Evolutionary conservation across 2,888 invertebrate species (phyloP), one percentile per base, ranked within the genome.

Genomic region (Crematogaster levior): DNA sequence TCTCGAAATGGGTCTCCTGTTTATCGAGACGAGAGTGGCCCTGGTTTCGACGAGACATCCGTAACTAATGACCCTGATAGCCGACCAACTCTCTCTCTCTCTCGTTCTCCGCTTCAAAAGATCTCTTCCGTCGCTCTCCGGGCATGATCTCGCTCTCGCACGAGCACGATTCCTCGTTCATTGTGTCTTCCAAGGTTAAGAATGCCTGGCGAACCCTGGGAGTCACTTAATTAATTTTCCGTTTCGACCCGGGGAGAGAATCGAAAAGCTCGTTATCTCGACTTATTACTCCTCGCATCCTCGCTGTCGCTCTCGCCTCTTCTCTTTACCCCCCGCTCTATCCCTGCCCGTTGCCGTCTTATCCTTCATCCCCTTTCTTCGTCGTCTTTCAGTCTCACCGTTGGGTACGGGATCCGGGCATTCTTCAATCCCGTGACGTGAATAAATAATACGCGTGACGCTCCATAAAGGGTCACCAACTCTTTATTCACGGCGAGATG

Each of bases 21-120:
- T 93, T 93, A 93, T 93, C 93, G 92, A 93, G 92, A 91, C 92
- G 92, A 92, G 92, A 92, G 91, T 92, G 93, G 93, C 91, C 91
- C 92, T 90, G 91, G 92, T 93, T 92, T 90, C 90, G 92, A 92
- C 90, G 91, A 92, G 93, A 93, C 93, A 93, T 93, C 93, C 93
- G 93, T 93, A 93, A 93, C 93, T 93, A 93, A 93, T 93, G 93
- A 93, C 92, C 93, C 93, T 92, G 93, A 93, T 93, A 93, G 93
- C 91, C 89, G 88, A 87, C 89, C 86, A 87, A 77, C 88, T 85
- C 83, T 73, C 77, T 43, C 80, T 85, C 82, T 82, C 73, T 89
- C 89, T 88, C 75, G 7, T 70, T 61, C 74, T 66, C 21, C 37
- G 65, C 65, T 56, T 58, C 15, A 56, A 61, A 34, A 34, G 63